Conservation (phyloP, 1,140 invertebrate genomes). For the Ips nitidus region DNA sequence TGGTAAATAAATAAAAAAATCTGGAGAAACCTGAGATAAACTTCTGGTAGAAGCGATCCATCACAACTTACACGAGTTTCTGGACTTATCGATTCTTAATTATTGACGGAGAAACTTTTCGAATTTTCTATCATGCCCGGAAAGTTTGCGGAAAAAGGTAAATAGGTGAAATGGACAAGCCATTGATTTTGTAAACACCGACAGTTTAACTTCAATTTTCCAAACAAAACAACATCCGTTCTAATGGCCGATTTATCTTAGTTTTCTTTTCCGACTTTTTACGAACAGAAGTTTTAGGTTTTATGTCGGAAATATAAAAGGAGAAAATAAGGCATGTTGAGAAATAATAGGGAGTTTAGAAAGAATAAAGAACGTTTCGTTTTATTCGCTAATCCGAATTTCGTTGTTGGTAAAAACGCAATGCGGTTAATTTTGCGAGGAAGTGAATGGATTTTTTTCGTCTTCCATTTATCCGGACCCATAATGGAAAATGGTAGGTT, state of each 20-base stretch:
- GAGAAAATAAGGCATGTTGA: slow-evolving; percentile 3
- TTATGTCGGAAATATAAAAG: slow-evolving; percentile 8
- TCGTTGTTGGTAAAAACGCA: too few relatives aligned
- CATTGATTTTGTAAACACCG: slow-evolving; percentile 28
- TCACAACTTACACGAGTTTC: neutral
- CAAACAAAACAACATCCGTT: slow-evolving; percentile 16
- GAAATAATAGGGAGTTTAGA: slow-evolving; percentile 10
- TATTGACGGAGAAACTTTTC: neutral
- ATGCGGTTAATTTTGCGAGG: too few relatives aligned
- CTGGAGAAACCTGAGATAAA: neutral
- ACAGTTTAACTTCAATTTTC: slow-evolving; percentile 29
- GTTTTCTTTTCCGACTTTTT: slow-evolving; percentile 20
- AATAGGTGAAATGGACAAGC: slow-evolving; percentile 23
- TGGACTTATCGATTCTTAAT: neutral
- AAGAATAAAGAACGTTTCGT: neutral
- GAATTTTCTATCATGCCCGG: slow-evolving; percentile 7
- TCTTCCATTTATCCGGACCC: neutral
- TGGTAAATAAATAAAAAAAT: too few relatives aligned
- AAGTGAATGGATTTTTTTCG: too few relatives aligned
- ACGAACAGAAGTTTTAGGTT: slow-evolving; percentile 17
- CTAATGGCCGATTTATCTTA: slow-evolving; percentile 26
- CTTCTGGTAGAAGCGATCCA: neutral
- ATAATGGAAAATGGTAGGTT: slow-evolving; percentile 1
- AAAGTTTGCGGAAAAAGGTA: slow-evolving; percentile 9
- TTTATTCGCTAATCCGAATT: too few relatives aligned